Evolutionary conservation across 2,113 vertebrate species (phyloP).

Genomic region (Catagonus wagneri): DNA sequence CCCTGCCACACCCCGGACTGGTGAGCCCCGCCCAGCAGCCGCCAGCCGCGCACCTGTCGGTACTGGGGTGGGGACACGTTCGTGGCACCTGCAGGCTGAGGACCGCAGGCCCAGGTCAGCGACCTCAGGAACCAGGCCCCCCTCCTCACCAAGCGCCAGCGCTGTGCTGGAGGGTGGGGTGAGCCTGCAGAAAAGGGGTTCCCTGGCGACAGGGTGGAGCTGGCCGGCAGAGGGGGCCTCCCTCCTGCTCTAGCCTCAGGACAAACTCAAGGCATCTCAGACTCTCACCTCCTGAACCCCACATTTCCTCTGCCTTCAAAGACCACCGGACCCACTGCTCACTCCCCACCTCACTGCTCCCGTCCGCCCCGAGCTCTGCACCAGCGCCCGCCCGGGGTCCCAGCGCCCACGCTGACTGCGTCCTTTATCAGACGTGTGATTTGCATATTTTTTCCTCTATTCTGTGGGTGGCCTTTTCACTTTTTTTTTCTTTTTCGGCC

Average conservation of each 20-base stretch:
- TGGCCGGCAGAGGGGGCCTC: fast-evolving
- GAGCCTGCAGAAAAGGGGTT: neutral
- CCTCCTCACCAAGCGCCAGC: fast-evolving
- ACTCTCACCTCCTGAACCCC: neutral
- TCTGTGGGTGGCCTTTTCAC: too few species aligned
- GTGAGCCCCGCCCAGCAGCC: neutral
- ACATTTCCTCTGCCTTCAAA: neutral
- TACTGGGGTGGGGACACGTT: neutral
- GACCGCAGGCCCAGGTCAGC: neutral
- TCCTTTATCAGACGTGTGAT: neutral
- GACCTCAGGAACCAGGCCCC: neutral
- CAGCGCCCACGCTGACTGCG: neutral
- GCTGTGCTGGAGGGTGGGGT: neutral
- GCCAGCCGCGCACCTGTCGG: neutral
- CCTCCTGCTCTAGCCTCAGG: neutral
- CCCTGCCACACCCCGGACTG: neutral
- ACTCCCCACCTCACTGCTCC: fast-evolving
- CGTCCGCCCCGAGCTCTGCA: neutral
- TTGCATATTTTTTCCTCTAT: neutral
- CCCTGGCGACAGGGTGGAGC: neutral
- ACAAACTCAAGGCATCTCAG: neutral
- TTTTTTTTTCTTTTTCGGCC: too few species aligned
- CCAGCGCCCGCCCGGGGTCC: fast-evolving
- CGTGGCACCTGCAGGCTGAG: neutral
- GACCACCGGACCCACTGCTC: neutral